Evolutionary conservation across 2,888 invertebrate genomes (phyloP).

Genomic region (Margaritifera margaritifera): DNA sequence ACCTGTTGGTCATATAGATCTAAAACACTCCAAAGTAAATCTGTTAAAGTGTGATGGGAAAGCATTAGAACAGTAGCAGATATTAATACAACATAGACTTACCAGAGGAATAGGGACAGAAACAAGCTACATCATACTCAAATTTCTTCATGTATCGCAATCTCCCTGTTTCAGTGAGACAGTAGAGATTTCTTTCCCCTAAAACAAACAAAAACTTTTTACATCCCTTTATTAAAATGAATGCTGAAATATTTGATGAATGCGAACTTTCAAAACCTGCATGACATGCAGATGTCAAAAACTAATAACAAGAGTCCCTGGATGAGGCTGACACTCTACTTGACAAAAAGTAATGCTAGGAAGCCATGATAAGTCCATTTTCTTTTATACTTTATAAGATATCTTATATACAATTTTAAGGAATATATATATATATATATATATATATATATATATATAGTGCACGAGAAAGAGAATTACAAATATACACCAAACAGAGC

Average conservation of each 20-base stretch:
- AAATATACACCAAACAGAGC: too few species aligned
- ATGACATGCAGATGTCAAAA: not conserved
- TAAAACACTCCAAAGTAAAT: too few species aligned
- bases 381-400: too few species aligned
- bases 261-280: constrained; percentile 36
- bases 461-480: too few species aligned
- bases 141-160: constrained; percentile 88
- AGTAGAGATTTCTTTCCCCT: constrained; percentile 85
- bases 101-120: constrained; percentile 64
- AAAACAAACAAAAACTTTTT: constrained; percentile 20
- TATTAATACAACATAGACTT: constrained; percentile 22
- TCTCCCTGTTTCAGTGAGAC: constrained; percentile 81
- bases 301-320: not conserved
- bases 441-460: too few species aligned
- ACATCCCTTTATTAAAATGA: not conserved
- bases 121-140: constrained; percentile 82
- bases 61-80: not conserved
- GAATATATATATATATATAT: too few species aligned
- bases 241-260: not conserved
- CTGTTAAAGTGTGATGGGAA: not conserved
- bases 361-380: too few species aligned
- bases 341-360: too few species aligned
- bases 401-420: too few species aligned
- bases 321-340: too few species aligned
- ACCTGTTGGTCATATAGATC: too few species aligned